phyloP scores from a whole-genome alignment of 2,113 vertebrate genomes.

The Salvelinus sp. region DNA sequence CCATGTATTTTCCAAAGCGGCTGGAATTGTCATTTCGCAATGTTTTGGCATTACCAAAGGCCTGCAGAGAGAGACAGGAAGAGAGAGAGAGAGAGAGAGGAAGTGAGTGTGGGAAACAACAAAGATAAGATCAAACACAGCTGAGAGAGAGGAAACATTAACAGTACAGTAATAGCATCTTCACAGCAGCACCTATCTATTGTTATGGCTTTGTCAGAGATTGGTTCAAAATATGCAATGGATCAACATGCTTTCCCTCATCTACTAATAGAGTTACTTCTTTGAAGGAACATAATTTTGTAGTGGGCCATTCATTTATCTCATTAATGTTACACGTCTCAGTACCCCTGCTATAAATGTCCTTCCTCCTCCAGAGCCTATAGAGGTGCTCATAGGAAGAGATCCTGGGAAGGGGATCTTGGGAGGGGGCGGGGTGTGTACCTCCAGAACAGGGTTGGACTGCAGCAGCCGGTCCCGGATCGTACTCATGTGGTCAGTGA shows the following conservation, averaged over 20 bases:
- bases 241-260: no score
- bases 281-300: neutral
- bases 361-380: no score
- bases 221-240: no score
- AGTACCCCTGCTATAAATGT: no score
- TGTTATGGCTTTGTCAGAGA: neutral
- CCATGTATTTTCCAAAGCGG: slow-evolving; percentile 98
- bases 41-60: slow-evolving; percentile 97
- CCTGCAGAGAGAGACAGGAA: slow-evolving; percentile 66
- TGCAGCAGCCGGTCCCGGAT: slow-evolving; percentile 89
- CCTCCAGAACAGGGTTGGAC: slow-evolving; percentile 94
- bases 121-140: slow-evolving; percentile 8
- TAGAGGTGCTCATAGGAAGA: neutral
- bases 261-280: no score
- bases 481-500: slow-evolving; percentile 80
- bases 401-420: neutral
- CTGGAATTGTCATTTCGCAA: slow-evolving; percentile 97
- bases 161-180: neutral
- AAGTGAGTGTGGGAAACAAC: neutral
- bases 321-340: no score
- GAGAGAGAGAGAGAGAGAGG: slow-evolving; percentile 4
- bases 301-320: neutral
- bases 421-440: neutral
- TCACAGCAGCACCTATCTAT: neutral
- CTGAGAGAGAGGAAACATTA: neutral